Evolutionary conservation across 2,888 invertebrate genomes (phyloP), one percentile per base, ranked within the genome.

Genomic region (Calephelis perditalis): DNA sequence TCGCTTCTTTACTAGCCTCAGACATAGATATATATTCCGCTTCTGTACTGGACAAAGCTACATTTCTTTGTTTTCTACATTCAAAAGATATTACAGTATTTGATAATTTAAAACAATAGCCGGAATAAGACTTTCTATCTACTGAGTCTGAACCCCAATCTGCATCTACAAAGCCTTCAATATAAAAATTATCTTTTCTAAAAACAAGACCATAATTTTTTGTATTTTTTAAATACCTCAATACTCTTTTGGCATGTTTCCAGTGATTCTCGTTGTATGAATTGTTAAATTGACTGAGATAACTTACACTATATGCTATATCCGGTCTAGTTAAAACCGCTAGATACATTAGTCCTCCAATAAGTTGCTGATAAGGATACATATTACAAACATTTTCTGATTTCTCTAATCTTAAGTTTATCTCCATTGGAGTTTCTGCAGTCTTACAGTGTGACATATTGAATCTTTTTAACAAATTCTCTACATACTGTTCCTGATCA

Each of bases 31-130:
- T 46, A 61, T 64, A 65, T 40, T 65, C 54, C 1, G 59, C 55
- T 54, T 62, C 59, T 10, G 62, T 62, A 35, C 52, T 59, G 7
- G 59, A 62, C 37, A 62, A 15, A 37, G 59, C 59, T 9, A 76
- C 71, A 57, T 64, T 63, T 56, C 36, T n/a, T 26, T 45, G 67
- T 9, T 58, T 67, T 65, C 68, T 65, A 62, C 70, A 70, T 46
- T 63, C 63, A 77, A 77, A 76, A 36, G 68, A 65, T n/a, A 76
- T 66, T 56, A 68, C 61, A 46, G 70, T 71, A 57, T 69, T 68
- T 63, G 65, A 62, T 26, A 67, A 56, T 8, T 60, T 68, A 59
- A 71, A 73, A 6, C 70, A 60, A 59, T 67, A 71, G 0, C 74
- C 76, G 10, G 70, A 69, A 7, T 67, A 68, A 5, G 73, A 73